phyloP scores from a whole-genome alignment of 2,888 invertebrate genomes.

The Crepidodera aurea region DNA sequence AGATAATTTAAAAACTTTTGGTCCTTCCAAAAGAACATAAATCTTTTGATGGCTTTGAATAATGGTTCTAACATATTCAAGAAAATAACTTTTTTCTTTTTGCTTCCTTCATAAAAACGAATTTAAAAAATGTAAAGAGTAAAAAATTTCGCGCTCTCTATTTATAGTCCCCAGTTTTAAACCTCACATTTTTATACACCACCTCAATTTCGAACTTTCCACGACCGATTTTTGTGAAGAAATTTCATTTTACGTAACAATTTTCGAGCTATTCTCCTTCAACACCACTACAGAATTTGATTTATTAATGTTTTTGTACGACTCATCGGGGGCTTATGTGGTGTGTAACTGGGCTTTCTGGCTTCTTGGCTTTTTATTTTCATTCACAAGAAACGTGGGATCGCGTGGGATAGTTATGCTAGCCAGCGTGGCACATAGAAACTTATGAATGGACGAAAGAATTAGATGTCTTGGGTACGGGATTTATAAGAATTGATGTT shows the following conservation, averaged over 20 bases:
- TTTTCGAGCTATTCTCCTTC: conserved; percentile 32
- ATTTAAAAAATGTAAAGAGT: too few species aligned
- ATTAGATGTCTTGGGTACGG: not conserved
- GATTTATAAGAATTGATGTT: conserved; percentile 4
- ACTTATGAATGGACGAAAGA: not conserved
- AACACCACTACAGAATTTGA: conserved; percentile 39
- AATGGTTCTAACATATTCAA: too few species aligned
- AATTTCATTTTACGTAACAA: conserved; percentile 33
- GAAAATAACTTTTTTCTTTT: too few species aligned
- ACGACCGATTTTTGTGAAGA: conserved; percentile 5
- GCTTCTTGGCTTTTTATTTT: conserved; percentile 38
- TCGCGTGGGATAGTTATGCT: conserved; percentile 30
- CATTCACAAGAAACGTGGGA: conserved; percentile 48
- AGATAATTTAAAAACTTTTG: too few species aligned
- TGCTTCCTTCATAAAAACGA: too few species aligned
- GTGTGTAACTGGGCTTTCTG: conserved; percentile 50
- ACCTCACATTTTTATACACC: conserved; percentile 7
- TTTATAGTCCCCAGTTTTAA: not conserved
- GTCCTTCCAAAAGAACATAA: too few species aligned
- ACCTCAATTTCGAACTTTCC: conserved; percentile 19
- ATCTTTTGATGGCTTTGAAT: too few species aligned
- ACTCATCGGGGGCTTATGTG: conserved; percentile 44
- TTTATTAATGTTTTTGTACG: conserved; percentile 39
- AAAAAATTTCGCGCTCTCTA: too few species aligned
- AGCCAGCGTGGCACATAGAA: not conserved